Evolutionary conservation across 2,113 vertebrate species (phyloP).

Genomic region (Nyctibius bracteatus): DNA sequence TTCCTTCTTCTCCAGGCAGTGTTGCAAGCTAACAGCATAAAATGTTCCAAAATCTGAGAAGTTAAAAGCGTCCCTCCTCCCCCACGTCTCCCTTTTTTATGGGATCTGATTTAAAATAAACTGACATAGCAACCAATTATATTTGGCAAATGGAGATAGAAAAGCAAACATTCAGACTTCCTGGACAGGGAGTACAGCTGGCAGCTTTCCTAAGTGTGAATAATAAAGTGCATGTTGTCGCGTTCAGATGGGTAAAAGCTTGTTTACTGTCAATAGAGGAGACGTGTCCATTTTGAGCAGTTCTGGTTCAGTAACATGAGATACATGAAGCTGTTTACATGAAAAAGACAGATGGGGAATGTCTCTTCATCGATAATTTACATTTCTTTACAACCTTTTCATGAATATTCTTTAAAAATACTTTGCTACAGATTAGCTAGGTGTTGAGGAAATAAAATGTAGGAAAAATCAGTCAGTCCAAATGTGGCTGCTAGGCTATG

Average conservation of each 20-base stretch:
- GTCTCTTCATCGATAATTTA: neutral
- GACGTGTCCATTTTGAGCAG: slow-evolving; percentile 23
- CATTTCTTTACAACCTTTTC: neutral
- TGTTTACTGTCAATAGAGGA: slow-evolving; percentile 42
- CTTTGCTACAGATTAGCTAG: neutral
- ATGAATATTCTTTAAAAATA: neutral
- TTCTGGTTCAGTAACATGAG: neutral
- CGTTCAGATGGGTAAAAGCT: slow-evolving; percentile 46
- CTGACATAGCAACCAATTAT: slow-evolving; percentile 75
- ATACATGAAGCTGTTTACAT: neutral
- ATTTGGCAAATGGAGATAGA: slow-evolving; percentile 73
- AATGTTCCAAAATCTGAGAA: slow-evolving; percentile 63
- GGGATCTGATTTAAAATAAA: slow-evolving; percentile 73
- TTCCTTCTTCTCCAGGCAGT: neutral
- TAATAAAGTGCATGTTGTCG: slow-evolving; percentile 63
- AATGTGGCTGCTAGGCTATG: neutral
- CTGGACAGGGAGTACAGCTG: slow-evolving; percentile 73
- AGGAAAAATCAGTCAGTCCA: neutral
- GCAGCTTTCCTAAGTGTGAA: slow-evolving; percentile 70
- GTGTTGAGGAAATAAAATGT: neutral
- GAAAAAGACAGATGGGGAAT: neutral
- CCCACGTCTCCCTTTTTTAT: slow-evolving; percentile 52
- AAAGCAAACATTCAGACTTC: slow-evolving; percentile 78
- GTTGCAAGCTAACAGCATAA: slow-evolving; percentile 27
- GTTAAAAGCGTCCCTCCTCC: slow-evolving; percentile 39